Base-by-base conservation (phyloP, 2,888 invertebrate genomes). In the Dasysyrphus tricinctus region DNA sequence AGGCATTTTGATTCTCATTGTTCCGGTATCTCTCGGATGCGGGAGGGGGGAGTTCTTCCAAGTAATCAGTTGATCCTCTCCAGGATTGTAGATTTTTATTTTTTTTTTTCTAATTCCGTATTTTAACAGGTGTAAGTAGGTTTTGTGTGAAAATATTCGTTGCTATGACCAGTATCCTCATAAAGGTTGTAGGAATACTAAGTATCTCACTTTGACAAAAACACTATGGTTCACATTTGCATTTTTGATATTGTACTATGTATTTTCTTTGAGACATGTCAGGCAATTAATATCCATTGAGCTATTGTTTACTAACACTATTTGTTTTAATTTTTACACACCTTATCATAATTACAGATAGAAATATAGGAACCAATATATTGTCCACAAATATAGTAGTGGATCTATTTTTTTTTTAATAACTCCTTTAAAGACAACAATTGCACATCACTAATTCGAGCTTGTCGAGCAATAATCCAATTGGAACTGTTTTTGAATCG, bases 1-100 rank as follows among this genome's bases (percentile, higher is more conserved):
- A 94, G 97, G 97, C 97, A 97, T 97, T 96, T 97, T 97, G 95
- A 97, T 97, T 97, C 97, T 96, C 97, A 97, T 97, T 95, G 96
- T 97, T 90, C 90, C 90, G 82, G 74, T 77, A 75, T 82, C 70
- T 82, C 70, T 78, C 42, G 49, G 49, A 65, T 49, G 12, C 37
- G 24, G 61, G 39, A 3, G 32, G n/a, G 34, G 77, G 59, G 63
- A 65, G 39, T 75, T 86, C 54, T 51, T 57, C 65, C 76, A 63
- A 75, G 32, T 80, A 79, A 16, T 72, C 70, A 82, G 78, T 79
- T 82, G 63, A 72, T 75, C 78, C 78, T 75, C 78, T 79, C 86
- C 86, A 86, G 86, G 86, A 79, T 86, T 86, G 75, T 49, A 16
- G 67, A 44, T 61, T 44, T n/a, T 49, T 11, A 14, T 24, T 65